Conservation (phyloP, 1,140 invertebrate species). For the Drosophila paulistorum region DNA sequence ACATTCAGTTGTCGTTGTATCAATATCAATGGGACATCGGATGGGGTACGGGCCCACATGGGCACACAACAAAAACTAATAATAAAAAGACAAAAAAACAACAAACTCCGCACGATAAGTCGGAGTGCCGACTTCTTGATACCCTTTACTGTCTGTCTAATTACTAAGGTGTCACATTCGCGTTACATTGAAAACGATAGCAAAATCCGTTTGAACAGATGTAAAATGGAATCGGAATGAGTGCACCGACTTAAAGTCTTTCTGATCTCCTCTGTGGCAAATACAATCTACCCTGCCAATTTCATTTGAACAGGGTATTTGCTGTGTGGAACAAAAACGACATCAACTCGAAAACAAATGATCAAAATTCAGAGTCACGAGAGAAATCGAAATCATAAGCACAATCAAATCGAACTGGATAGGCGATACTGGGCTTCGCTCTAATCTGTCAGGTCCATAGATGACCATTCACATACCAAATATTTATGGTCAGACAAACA, state of each 20-base stretch:
- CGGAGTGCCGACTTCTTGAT: neutral
- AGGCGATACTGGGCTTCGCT: constrained; percentile 1
- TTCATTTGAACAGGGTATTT: neutral
- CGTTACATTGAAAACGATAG: too few species aligned
- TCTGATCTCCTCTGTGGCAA: too few species aligned
- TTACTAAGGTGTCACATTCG: too few species aligned
- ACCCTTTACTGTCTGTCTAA: neutral
- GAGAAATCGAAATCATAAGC: constrained; percentile 24
- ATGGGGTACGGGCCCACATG: constrained; percentile 18
- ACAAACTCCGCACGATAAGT: neutral
- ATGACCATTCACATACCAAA: constrained; percentile 18
- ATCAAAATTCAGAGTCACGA: constrained; percentile 20
- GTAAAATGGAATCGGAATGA: too few species aligned
- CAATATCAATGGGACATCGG: constrained; percentile 14
- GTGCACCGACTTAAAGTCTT: too few species aligned
- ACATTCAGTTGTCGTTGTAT: constrained; percentile 8
- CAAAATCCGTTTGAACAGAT: too few species aligned
- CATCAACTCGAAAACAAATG: constrained; percentile 20
- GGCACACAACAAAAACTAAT: constrained; percentile 20
- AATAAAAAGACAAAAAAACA: constrained; percentile 1
- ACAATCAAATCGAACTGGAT: constrained; percentile 20
- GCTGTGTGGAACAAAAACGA: constrained; percentile 9
- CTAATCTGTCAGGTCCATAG: constrained; percentile 13
- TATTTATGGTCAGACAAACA: constrained; percentile 12
- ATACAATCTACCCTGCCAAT: neutral